Base-by-base conservation (phyloP, 2,113 vertebrate species). In the Sardina pilchardus region DNA sequence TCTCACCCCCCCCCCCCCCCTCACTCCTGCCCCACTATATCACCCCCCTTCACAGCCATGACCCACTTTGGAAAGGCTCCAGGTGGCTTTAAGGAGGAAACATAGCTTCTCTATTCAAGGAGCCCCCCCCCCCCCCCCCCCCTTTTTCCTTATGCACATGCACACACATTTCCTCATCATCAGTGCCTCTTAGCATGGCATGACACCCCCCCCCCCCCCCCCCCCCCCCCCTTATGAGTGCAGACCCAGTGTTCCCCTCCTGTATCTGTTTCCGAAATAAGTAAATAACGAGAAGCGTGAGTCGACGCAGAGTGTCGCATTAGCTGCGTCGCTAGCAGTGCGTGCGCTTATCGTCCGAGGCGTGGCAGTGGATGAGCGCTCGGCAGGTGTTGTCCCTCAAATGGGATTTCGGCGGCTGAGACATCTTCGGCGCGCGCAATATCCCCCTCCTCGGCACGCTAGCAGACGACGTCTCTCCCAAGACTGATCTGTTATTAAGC, bases 401-500 rank as follows among this genome's bases (percentile, higher is more conserved):
- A 93, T 93, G 91, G 90, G 91, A 94, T 94, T 94, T 93, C 84
- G 89, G 88, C 81, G 81, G 92, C 90, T 92, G 92, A 94, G 91
- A 94, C 93, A 89, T 93, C 89, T 91, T 93, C 89, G 88, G 90
- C 88, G 91, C 89, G 89, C 83, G 92, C 24, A 21, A 59, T 59
- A 93, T 93, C 92, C 92, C 89, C 91, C 90, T 45, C 3, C 83
- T 85, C 89, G 81, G n/a, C n/a, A n/a, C n/a, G n/a, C n/a, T 81
- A 92, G 91, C 90, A 90, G 89, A 89, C 89, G 89, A 78, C 71
- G 71, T 78, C 92, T 93, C 92, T 91, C 90, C 91, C 90, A 90
- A 93, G 92, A 94, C 93, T 94, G 89, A 93, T 95, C 93, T 94
- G 93, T 94, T 94, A 94, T 95, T 94, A 94, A 93, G 93, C 93